Conservation (phyloP, 2,797 vertebrate genomes). For the Argentina silus region DNA sequence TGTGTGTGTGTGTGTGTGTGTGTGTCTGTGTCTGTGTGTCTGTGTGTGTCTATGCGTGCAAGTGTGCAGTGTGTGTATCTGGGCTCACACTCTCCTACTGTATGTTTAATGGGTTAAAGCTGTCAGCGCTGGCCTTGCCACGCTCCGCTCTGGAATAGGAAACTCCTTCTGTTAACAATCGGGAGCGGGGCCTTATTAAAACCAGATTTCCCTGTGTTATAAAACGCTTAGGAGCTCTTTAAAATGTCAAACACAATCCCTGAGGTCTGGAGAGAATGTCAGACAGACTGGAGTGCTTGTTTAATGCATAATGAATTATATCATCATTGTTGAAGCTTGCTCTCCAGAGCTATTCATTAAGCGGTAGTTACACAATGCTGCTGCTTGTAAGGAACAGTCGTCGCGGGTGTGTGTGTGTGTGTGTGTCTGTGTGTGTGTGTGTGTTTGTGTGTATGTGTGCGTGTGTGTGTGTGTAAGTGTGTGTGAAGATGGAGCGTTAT, state of each 20-base stretch:
- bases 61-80: conserved; percentile 68
- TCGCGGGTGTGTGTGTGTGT: conserved; percentile 28
- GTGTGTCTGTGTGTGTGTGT: conserved; percentile 5
- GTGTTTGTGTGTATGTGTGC: neutral
- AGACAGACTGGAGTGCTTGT: conserved; percentile 91
- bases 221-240: conserved; percentile 99
- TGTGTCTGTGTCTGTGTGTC: conserved; percentile 26
- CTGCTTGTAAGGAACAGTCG: conserved; percentile 53
- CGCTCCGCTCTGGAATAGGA: conserved; percentile 60
- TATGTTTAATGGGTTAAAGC: conserved; percentile 98
- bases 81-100: conserved; percentile 94
- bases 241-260: conserved; percentile 99
- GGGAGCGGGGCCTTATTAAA: conserved; percentile 95
- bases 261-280: conserved; percentile 96
- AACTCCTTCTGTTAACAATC: conserved; percentile 96
- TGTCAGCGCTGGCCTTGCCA: conserved; percentile 80
- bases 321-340: conserved; percentile 79
- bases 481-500: neutral
- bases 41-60: conserved; percentile 43
- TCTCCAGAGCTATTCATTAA: conserved; percentile 82
- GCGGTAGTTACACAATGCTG: conserved; percentile 68
- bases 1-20: conserved; percentile 31
- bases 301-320: conserved; percentile 99
- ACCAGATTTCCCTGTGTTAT: conserved; percentile 98
- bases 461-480: neutral